These are phyloP conservation scores for Phalloptychus januarius DNA, from an alignment of 2,797 vertebrate species.

Conservation along the genomic window DNA sequence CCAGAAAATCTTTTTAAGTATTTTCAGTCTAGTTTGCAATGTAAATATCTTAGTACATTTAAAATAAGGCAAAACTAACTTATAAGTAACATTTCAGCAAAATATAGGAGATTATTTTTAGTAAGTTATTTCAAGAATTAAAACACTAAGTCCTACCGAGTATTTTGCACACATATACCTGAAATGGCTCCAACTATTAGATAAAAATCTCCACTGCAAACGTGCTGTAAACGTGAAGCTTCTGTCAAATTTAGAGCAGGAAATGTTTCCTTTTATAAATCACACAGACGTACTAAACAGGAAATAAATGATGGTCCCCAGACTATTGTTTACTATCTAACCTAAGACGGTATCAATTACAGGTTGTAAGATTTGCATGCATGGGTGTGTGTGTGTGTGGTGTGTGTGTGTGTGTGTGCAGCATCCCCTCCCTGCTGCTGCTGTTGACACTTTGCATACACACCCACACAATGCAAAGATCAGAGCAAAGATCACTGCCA, in stretches of 20 bases:
- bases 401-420: not conserved
- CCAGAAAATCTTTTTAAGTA: no score
- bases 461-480: constrained; percentile 17
- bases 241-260: not conserved
- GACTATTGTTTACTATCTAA: not conserved
- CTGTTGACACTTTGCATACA: constrained; percentile 25
- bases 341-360: not conserved
- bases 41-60: no score
- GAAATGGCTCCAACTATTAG: no score
- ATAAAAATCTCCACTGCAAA: not conserved
- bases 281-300: not conserved
- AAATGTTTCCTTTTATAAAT: not conserved
- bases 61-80: no score
- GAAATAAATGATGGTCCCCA: not conserved
- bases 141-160: no score
- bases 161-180: no score
- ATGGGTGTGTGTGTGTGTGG: no score
- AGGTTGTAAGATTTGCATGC: not conserved
- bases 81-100: no score
- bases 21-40: no score
- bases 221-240: not conserved
- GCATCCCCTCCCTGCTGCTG: not conserved
- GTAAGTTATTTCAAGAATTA: no score
- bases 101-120: no score
- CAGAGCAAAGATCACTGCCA: constrained; percentile 77